Percentiles rank a stretch among this genome's conserved stretches.
phyloP scores from a whole-genome alignment of 2,113 vertebrate genomes.

The Eudyptes chrysolophus region DNA sequence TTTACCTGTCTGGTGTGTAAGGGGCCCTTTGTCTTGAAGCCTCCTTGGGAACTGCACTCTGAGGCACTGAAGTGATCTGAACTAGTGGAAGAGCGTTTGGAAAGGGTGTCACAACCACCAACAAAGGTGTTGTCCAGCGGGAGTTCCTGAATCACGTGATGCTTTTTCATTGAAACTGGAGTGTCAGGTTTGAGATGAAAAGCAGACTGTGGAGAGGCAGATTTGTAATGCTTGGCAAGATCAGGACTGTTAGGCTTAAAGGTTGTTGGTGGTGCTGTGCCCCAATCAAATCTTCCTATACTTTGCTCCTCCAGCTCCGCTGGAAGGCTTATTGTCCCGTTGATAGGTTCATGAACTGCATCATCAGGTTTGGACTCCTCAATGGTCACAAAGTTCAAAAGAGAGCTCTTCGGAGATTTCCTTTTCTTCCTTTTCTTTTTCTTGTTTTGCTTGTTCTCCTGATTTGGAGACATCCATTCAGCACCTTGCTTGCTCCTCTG shows the following conservation, averaged over 20 bases:
- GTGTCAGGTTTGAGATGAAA: slow-evolving; percentile 99
- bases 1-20: slow-evolving; percentile 99
- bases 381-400: slow-evolving; percentile 98
- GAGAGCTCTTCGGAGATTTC: slow-evolving; percentile 96
- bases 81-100: slow-evolving; percentile 99
- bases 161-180: slow-evolving; percentile 97
- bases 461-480: slow-evolving; percentile 99
- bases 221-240: slow-evolving; percentile 98
- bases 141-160: slow-evolving; percentile 99
- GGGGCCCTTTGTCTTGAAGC: slow-evolving; percentile 99
- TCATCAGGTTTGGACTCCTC: slow-evolving; percentile 98
- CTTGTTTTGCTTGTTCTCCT: slow-evolving; percentile 97
- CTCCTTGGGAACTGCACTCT: slow-evolving; percentile 99
- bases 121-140: slow-evolving; percentile 99
- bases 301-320: slow-evolving; percentile 97
- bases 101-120: slow-evolving; percentile 98
- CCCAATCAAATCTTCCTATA: slow-evolving; percentile 98
- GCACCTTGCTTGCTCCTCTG: slow-evolving; percentile 97
- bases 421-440: slow-evolving; percentile 99
- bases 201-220: slow-evolving; percentile 96
- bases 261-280: slow-evolving; percentile 94
- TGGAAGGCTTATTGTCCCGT: slow-evolving; percentile 96
- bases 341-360: slow-evolving; percentile 95
- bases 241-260: slow-evolving; percentile 98
- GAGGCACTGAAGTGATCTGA: slow-evolving; percentile 99